Evolutionary conservation across 2,113 vertebrate genomes (phyloP).

Genomic region (Sakesphorus luctuosus): DNA sequence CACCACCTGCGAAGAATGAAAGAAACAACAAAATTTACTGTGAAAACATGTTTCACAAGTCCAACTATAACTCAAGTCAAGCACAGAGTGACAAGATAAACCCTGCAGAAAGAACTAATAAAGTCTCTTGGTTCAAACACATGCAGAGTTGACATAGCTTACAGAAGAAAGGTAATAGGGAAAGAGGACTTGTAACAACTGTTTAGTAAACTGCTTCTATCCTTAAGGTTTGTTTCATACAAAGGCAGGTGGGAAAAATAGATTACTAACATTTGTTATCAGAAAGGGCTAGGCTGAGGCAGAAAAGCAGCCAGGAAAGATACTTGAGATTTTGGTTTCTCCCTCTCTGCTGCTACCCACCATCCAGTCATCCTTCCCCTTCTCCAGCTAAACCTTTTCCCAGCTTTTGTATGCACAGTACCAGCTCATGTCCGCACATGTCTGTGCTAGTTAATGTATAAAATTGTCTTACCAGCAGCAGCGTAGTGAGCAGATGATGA

Average conservation of each 20-base stretch:
- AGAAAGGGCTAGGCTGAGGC: neutral
- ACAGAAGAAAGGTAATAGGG: neutral
- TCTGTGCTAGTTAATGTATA: neutral
- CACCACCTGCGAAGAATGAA: neutral
- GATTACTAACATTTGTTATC: neutral
- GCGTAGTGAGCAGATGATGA: slow-evolving; percentile 33
- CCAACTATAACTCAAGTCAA: neutral
- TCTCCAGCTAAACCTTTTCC: neutral
- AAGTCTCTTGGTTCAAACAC: neutral
- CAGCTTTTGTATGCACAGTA: neutral
- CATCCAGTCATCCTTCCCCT: neutral
- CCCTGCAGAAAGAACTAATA: neutral
- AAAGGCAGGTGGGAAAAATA: neutral
- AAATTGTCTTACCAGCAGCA: slow-evolving; percentile 58
- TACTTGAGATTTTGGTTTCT: neutral
- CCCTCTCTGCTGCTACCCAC: neutral
- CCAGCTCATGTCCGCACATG: slow-evolving; percentile 1
- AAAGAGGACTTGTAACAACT: neutral
- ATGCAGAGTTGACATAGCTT: neutral
- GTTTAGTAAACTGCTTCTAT: neutral
- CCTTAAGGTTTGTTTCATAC: neutral
- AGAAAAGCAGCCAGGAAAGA: neutral
- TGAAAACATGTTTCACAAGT: neutral
- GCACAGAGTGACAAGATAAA: neutral
- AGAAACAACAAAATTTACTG: neutral